phyloP scores from a whole-genome alignment of 2,797 vertebrate genomes.

The Clarias laeviceps region DNA sequence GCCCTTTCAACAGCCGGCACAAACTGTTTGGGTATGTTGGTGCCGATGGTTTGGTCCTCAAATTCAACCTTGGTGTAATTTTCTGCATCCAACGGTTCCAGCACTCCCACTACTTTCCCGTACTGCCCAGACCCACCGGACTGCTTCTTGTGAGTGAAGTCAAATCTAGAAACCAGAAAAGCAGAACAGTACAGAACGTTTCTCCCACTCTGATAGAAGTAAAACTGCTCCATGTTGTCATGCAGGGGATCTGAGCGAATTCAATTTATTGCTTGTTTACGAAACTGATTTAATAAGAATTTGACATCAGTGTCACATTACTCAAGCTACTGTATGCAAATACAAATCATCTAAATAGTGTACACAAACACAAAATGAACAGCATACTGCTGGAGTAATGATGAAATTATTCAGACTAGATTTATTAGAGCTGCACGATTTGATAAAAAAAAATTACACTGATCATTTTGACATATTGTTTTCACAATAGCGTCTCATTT shows the following conservation, averaged over 20 bases:
- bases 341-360: neutral
- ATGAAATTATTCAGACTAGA: neutral
- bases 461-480: too few relatives aligned
- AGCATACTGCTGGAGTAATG: neutral
- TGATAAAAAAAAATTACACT: too few relatives aligned
- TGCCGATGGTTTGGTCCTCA: slow-evolving; percentile 86
- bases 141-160: slow-evolving; percentile 96
- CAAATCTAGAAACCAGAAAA: slow-evolving; percentile 78
- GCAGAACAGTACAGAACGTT: neutral
- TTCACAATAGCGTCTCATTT: too few relatives aligned
- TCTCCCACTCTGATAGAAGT: neutral
- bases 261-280: neutral
- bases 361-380: neutral
- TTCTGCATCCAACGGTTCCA: slow-evolving; percentile 86
- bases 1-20: slow-evolving; percentile 92
- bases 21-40: slow-evolving; percentile 94
- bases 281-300: neutral
- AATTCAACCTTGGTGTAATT: slow-evolving; percentile 89
- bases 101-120: slow-evolving; percentile 87
- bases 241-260: neutral
- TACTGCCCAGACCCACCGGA: slow-evolving; percentile 90
- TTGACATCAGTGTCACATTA: neutral
- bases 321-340: neutral
- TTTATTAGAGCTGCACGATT: too few relatives aligned
- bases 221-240: neutral